Conservation (phyloP, 1,140 invertebrate genomes). For the Leguminivora glycinivorella region DNA sequence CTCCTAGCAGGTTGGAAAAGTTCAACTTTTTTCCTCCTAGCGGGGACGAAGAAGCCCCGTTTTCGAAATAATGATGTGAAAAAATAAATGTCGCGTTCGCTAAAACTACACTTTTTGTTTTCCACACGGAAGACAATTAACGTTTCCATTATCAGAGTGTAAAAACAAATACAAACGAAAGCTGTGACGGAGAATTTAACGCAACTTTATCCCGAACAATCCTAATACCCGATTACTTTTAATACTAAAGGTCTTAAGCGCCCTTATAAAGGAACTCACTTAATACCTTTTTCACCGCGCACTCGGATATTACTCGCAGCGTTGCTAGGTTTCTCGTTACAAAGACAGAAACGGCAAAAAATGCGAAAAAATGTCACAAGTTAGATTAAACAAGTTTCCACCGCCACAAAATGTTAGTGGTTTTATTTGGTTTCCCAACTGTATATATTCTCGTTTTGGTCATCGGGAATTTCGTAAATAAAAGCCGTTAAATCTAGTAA, state of each 20-base stretch:
- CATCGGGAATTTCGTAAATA: not conserved
- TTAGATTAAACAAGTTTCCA: constrained; percentile 64
- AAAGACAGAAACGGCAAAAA: constrained; percentile 38
- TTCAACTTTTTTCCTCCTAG: too few relatives aligned
- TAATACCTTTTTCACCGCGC: not conserved
- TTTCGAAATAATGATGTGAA: too few relatives aligned
- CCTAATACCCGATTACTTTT: not conserved
- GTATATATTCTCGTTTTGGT: constrained; percentile 23
- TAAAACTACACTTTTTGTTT: not conserved
- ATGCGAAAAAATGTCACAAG: constrained; percentile 50
- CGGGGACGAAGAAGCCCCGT: too few relatives aligned
- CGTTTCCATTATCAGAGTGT: constrained; percentile 10
- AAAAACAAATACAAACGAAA: constrained; percentile 10
- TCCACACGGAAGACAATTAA: not conserved
- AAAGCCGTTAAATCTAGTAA: not conserved
- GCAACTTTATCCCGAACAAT: constrained; percentile 2
- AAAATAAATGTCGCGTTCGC: too few relatives aligned
- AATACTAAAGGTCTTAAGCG: not conserved
- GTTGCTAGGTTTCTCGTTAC: constrained; percentile 14
- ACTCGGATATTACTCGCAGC: not conserved
- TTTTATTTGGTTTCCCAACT: constrained; percentile 48
- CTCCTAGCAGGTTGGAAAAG: too few relatives aligned
- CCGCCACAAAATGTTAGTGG: constrained; percentile 39
- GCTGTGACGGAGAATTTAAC: not conserved
- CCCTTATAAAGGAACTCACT: not conserved